Evolutionary conservation across 2,113 vertebrate genomes (phyloP).

Genomic region (Junco hyemalis): DNA sequence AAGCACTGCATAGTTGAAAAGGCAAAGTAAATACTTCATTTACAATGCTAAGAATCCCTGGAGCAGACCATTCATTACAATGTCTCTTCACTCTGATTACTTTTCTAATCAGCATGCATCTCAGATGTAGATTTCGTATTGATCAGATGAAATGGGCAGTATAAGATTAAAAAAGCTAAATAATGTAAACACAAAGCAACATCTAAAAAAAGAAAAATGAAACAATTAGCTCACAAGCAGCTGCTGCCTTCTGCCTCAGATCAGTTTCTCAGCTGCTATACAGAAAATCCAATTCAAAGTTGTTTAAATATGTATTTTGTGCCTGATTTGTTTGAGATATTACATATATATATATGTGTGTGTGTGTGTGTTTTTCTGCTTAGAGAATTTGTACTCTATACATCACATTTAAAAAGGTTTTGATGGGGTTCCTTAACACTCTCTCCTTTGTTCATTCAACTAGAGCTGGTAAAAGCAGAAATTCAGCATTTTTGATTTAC

Average conservation of each 20-base stretch:
- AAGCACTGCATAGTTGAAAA: not conserved
- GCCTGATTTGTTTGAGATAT: not conserved
- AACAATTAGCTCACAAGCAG: not conserved
- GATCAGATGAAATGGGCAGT: not conserved
- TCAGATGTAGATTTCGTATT: not conserved
- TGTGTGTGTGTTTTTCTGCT: not conserved
- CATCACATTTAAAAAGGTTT: not conserved
- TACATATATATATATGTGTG: too few relatives aligned
- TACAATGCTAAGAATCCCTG: not conserved
- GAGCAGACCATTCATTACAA: not conserved
- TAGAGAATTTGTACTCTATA: not conserved
- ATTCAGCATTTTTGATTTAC: not conserved
- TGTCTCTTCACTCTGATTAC: not conserved
- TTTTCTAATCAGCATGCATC: not conserved
- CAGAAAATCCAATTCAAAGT: not conserved
- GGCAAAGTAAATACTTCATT: not conserved
- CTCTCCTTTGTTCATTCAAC: not conserved
- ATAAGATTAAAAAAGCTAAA: not conserved
- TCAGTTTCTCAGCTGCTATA: not conserved
- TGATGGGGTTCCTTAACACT: accelerated
- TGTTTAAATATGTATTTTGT: not conserved
- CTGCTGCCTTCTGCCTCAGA: not conserved
- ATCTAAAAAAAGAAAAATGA: not conserved
- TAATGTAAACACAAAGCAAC: not conserved
- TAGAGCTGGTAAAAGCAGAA: not conserved